Percentiles rank a stretch among this genome's conserved stretches.
Evolutionary conservation across 37 sponge, comb jelly and placozoan species (phyloP).

Genomic region (Ianthella basta): DNA sequence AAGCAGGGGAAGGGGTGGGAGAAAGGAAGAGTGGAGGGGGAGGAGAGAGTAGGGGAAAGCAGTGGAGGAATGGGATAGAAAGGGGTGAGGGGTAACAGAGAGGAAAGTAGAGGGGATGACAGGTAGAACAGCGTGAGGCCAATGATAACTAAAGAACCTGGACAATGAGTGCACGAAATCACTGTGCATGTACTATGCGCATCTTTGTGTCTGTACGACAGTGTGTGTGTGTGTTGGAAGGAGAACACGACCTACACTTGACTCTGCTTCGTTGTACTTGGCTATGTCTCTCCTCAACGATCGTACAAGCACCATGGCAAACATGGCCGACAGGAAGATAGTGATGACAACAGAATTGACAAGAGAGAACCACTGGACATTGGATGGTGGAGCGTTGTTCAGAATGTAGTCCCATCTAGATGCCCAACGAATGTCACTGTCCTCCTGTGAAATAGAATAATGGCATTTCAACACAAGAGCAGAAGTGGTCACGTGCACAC

Average conservation of each 20-base stretch:
- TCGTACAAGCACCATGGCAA: slow-evolving; percentile 91
- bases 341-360: slow-evolving; percentile 94
- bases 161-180: too few relatives aligned
- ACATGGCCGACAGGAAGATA: slow-evolving; percentile 95
- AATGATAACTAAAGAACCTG: too few relatives aligned
- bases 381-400: slow-evolving; percentile 70
- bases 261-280: slow-evolving; percentile 91
- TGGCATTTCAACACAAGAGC: neutral
- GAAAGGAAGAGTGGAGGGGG: too few relatives aligned
- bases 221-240: too few relatives aligned
- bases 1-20: neutral
- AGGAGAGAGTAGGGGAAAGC: neutral
- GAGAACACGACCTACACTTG: slow-evolving; percentile 55
- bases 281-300: slow-evolving; percentile 90
- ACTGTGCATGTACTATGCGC: too few relatives aligned
- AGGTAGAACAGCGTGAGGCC: too few relatives aligned
- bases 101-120: too few relatives aligned
- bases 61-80: neutral
- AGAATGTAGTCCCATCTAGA: slow-evolving; percentile 99
- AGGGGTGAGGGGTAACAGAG: too few relatives aligned
- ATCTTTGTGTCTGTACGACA: too few relatives aligned
- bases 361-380: slow-evolving; percentile 96
- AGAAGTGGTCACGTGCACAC: neutral
- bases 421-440: slow-evolving; percentile 79
- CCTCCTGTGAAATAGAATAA: slow-evolving; percentile 37